Evolutionary conservation across 2,888 invertebrate genomes (phyloP).

Genomic region (Archips xylosteana): DNA sequence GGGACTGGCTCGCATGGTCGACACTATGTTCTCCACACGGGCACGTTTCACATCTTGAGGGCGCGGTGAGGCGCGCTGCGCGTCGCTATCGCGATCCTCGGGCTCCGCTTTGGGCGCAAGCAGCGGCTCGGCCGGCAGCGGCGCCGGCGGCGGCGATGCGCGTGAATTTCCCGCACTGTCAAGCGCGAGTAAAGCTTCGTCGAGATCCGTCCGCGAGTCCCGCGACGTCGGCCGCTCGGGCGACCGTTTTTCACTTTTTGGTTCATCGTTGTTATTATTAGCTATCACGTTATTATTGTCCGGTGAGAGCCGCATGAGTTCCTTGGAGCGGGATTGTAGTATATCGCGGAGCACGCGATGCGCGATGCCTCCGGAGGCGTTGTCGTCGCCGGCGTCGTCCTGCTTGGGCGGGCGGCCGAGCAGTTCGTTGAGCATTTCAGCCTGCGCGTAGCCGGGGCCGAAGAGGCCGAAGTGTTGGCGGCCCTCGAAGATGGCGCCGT

Average conservation of each 20-base stretch:
- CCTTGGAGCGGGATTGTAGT: constrained; percentile 94
- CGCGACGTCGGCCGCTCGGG: constrained; percentile 87
- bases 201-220: constrained; percentile 87
- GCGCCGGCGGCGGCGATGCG: constrained; percentile 84
- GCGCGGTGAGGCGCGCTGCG: constrained; percentile 83
- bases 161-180: constrained; percentile 83
- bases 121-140: constrained; percentile 83
- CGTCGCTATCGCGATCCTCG: constrained; percentile 86
- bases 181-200: constrained; percentile 87
- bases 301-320: constrained; percentile 88
- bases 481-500: constrained; percentile 94
- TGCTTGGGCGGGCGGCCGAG: constrained; percentile 93
- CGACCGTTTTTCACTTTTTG: constrained; percentile 82
- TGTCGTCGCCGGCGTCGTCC: constrained; percentile 86
- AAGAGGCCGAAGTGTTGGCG: constrained; percentile 93
- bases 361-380: constrained; percentile 84
- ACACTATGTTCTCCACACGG: constrained; percentile 97
- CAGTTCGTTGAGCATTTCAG: constrained; percentile 96
- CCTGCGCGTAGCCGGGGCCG: constrained; percentile 94
- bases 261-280: constrained; percentile 84
- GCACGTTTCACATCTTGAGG: constrained; percentile 95
- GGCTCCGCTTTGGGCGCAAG: constrained; percentile 88
- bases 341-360: constrained; percentile 96
- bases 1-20: constrained; percentile 95
- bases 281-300: constrained; percentile 86